Evolutionary conservation across 2,113 vertebrate genomes (phyloP).

Genomic region (Nothoprocta pentlandii): DNA sequence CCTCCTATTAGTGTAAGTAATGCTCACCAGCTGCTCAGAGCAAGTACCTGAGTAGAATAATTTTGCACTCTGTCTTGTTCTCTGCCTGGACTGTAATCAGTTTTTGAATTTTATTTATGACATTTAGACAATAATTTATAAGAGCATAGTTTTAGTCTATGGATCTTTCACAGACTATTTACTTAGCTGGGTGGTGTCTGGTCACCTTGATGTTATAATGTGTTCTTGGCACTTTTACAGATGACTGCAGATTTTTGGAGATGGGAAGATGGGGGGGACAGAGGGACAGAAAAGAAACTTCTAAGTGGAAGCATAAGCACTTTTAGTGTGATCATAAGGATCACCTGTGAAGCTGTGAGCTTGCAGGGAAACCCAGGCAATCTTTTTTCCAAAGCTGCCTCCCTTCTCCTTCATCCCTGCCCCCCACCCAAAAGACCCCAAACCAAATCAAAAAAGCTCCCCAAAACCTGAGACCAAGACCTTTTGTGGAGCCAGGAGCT

Average conservation of each 20-base stretch:
- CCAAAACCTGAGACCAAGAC: background rate
- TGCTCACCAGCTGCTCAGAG: background rate
- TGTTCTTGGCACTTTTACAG: background rate
- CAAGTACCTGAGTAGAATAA: background rate
- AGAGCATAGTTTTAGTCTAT: background rate
- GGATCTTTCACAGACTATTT: background rate
- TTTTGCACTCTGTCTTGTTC: background rate
- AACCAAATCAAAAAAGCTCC: too few relatives aligned
- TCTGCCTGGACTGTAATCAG: background rate
- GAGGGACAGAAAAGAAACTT: background rate
- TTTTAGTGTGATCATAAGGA: background rate
- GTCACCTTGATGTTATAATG: background rate
- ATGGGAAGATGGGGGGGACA: background rate
- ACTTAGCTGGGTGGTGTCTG: background rate
- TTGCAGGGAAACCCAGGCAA: background rate
- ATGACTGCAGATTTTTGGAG: background rate
- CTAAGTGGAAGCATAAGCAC: background rate
- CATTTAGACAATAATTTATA: background rate
- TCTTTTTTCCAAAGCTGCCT: background rate
- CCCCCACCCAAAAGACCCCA: too few relatives aligned
- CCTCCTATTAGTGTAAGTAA: background rate
- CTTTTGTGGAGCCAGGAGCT: background rate
- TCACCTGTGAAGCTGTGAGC: background rate
- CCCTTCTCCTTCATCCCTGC: background rate
- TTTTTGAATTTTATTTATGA: constrained; percentile 25